These are phyloP conservation scores for Drosophila formosana DNA, from an alignment of 2,888 invertebrate species.

Conservation along the genomic window DNA sequence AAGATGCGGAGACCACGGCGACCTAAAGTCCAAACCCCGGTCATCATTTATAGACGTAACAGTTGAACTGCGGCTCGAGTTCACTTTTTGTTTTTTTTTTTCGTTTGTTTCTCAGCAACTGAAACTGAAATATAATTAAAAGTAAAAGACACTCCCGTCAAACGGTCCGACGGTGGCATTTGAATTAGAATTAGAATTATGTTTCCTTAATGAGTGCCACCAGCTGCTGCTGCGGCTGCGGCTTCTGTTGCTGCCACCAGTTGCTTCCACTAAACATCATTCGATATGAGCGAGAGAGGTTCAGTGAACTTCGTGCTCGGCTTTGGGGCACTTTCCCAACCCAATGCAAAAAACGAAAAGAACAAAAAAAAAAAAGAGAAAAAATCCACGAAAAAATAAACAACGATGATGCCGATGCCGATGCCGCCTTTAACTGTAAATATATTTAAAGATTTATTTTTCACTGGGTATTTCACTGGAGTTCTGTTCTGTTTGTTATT, in stretches of 20 bases:
- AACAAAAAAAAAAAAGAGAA: conserved; percentile 8
- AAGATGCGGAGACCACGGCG: conserved; percentile 3
- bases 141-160: conserved; percentile 65
- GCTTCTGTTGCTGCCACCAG: conserved; percentile 3
- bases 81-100: conserved; percentile 41
- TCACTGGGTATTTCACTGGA: conserved; percentile 31
- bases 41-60: conserved; percentile 50
- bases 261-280: conserved; percentile 70
- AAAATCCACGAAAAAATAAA: conserved; percentile 42
- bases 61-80: conserved; percentile 40
- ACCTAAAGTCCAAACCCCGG: conserved; percentile 14
- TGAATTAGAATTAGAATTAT: conserved; percentile 74
- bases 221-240: conserved; percentile 31
- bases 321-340: conserved; percentile 73
- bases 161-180: conserved; percentile 40
- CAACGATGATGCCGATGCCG: conserved; percentile 65
- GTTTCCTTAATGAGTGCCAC: conserved; percentile 79
- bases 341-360: conserved; percentile 45
- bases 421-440: conserved; percentile 78
- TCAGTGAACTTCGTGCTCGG: conserved; percentile 70
- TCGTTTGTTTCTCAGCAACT: conserved; percentile 55
- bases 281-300: conserved; percentile 69
- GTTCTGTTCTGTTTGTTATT: conserved; percentile 43
- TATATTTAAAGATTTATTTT: conserved; percentile 65
- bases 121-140: conserved; percentile 67